Conservation (phyloP, 2,113 vertebrate species). For the Muscicapa adusta region DNA sequence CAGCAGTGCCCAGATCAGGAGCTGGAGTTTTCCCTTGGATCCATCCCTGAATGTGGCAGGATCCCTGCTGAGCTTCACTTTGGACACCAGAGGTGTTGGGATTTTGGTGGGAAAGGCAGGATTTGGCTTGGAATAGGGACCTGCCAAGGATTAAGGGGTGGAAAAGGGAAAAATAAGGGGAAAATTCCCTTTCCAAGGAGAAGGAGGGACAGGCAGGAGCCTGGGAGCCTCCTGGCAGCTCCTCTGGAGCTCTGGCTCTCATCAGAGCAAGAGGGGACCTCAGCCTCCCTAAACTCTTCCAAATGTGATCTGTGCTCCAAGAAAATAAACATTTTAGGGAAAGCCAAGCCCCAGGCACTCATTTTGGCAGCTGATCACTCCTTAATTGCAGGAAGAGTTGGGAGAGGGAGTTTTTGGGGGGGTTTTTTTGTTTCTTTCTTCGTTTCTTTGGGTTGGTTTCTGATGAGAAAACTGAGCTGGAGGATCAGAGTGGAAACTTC, state of each 20-base stretch:
- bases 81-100: background rate
- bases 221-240: background rate
- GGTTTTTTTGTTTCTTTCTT: background rate
- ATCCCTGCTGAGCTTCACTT: fast-evolving
- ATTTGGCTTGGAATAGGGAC: background rate
- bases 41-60: background rate
- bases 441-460: background rate
- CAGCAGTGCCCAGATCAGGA: background rate
- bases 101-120: background rate
- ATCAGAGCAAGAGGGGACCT: background rate
- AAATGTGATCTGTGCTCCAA: constrained; percentile 28
- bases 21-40: background rate
- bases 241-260: background rate
- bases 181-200: background rate
- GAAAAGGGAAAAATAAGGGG: fast-evolving
- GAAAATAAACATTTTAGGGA: constrained; percentile 49
- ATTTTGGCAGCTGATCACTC: constrained; percentile 33
- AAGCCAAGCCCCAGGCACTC: constrained; percentile 34
- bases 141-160: fast-evolving
- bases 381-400: constrained; percentile 42
- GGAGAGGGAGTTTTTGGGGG: background rate
- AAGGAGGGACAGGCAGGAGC: background rate
- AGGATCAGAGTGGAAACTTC: background rate
- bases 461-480: constrained; percentile 41
- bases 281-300: constrained; percentile 45